Evolutionary conservation across 2,797 vertebrate genomes (phyloP), one percentile per base, ranked within the genome.

Genomic region (Centroberyx gerrardi): DNA sequence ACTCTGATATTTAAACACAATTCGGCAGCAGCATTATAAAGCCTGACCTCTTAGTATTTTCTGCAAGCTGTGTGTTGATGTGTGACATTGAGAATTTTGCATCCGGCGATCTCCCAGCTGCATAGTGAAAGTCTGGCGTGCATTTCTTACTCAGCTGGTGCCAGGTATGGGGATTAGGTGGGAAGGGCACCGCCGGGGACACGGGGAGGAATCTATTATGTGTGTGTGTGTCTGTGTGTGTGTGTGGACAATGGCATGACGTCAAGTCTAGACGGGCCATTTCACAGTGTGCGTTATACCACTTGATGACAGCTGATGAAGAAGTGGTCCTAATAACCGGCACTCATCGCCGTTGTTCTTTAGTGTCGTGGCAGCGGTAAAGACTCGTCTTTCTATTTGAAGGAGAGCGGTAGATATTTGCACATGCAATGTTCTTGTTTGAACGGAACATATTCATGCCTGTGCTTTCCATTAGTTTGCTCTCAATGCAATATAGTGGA

Each of bases 241-340:
- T 74, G 89, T 82, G 80, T 87, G 90, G 77, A 81, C 76, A 75
- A 82, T 90, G 90, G 89, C 82, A 86, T 94, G 93, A 94, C 92
- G 91, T 93, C 89, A 90, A 81, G 93, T 93, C 93, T 93, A 94
- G 93, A 94, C 93, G 40, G 83, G 70, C 84, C 88, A 89, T 90
- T 92, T 91, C 88, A 86, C 88, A 87, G 82, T 84, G 86, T 85
- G 84, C 87, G 81, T 90, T 81, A 83, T 81, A 84, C 79, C 88
- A 88, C 64, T 51, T 80, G 72, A 79, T 88, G 89, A 85, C 91
- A 91, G 89, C 91, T 91, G 88, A 93, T 90, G 87, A 88, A 86
- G 74, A 82, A 83, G 80, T 76, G 74, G 72, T 78, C 78, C 79
- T 85, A 76, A 92, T 87, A 87, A 84, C 81, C 78, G 56, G 56